These are phyloP conservation scores for Phrynocephalus guinanensis DNA, from an alignment of 2,797 vertebrate species.

Conservation along the genomic window DNA sequence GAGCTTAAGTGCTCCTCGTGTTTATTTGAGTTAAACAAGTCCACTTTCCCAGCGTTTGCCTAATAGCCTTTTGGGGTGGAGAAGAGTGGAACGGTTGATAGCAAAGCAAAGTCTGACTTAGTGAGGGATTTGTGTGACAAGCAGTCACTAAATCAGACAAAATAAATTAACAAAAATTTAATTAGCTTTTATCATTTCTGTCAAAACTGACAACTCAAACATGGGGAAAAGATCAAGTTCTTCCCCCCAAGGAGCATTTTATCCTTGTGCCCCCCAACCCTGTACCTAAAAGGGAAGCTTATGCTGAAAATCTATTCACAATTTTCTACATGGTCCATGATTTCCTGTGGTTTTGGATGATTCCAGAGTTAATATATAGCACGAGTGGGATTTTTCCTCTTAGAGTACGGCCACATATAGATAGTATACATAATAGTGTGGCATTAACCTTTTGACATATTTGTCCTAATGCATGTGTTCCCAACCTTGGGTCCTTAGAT, in stretches of 20 bases:
- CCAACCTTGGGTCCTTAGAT: no score
- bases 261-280: constrained; percentile 28
- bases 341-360: constrained; percentile 73
- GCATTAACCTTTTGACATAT: neutral
- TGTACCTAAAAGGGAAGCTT: constrained; percentile 61
- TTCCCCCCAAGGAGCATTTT: constrained; percentile 69
- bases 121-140: constrained; percentile 74
- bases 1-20: constrained; percentile 74
- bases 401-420: neutral
- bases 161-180: constrained; percentile 84
- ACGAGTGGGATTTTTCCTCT: constrained; percentile 57
- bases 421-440: neutral
- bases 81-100: constrained; percentile 64
- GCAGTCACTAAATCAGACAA: constrained; percentile 75
- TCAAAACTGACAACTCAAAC: constrained; percentile 79
- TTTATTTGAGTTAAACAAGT: constrained; percentile 78
- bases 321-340: constrained; percentile 64
- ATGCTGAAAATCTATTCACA: constrained; percentile 72
- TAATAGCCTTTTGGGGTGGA: constrained; percentile 68
- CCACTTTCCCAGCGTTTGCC: constrained; percentile 68
- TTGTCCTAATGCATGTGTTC: no score
- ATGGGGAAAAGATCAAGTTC: constrained; percentile 74
- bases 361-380: constrained; percentile 60
- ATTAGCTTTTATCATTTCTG: constrained; percentile 79
- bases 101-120: constrained; percentile 65